phyloP scores from a whole-genome alignment of 2,888 invertebrate species.

The Luperina nickerlii region DNA sequence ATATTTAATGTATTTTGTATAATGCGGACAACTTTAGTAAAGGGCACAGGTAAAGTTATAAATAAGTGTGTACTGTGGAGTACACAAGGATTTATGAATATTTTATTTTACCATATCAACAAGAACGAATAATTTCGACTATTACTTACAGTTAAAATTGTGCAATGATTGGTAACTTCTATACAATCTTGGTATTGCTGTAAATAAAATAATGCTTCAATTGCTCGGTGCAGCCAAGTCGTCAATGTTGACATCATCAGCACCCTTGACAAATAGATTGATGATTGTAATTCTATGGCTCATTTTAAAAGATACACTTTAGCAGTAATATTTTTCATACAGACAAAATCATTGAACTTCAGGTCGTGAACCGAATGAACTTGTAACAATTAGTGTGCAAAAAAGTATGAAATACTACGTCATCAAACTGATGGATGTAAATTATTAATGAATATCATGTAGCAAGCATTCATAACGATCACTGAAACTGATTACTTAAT shows the following conservation, averaged over 20 bases:
- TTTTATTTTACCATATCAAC: background rate
- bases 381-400: slow-evolving; percentile 1
- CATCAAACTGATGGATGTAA: slow-evolving; percentile 16
- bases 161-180: background rate
- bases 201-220: background rate
- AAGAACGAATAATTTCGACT: background rate
- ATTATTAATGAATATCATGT: slow-evolving; percentile 42
- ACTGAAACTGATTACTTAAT: slow-evolving; percentile 32
- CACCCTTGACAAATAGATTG: background rate
- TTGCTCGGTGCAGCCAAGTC: background rate
- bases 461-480: slow-evolving; percentile 3
- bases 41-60: slow-evolving; percentile 47
- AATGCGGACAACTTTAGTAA: slow-evolving; percentile 46
- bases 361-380: slow-evolving; percentile 2
- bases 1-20: slow-evolving; percentile 50
- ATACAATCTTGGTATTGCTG: background rate
- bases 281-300: background rate
- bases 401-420: slow-evolving; percentile 4
- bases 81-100: slow-evolving; percentile 7
- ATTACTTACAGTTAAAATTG: background rate
- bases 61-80: slow-evolving; percentile 41
- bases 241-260: background rate
- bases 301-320: no score
- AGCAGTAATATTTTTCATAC: background rate
- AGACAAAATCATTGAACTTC: background rate